A percentile compares a stretch with the other conserved stretches of the same genome.
Evolutionary conservation across 2,888 invertebrate genomes (phyloP).

Genomic region (Lypha dubia): DNA sequence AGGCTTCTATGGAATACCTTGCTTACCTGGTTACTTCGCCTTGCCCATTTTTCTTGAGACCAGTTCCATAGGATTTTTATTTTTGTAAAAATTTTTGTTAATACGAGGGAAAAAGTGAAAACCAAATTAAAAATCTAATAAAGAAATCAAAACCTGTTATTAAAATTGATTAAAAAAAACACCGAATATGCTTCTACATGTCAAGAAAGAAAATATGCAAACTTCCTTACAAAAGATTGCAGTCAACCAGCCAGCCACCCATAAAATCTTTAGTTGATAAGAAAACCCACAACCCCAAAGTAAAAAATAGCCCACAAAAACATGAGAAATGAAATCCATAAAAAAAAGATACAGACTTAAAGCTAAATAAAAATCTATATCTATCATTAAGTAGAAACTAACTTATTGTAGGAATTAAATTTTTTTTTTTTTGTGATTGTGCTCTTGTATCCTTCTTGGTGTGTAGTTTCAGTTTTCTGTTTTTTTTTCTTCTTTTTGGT

Average conservation of each 20-base stretch:
- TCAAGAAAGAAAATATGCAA: background rate
- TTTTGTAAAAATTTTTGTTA: no score
- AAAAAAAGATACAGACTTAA: constrained; percentile 20
- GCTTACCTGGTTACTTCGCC: no score
- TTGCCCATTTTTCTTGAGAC: no score
- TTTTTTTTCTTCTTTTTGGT: constrained; percentile 17
- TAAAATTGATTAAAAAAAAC: background rate
- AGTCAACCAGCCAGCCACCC: background rate
- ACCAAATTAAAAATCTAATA: background rate
- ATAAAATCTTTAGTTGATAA: background rate
- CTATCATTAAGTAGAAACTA: constrained; percentile 45
- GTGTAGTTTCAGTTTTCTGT: no score
- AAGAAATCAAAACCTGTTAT: background rate
- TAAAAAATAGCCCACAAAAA: constrained; percentile 31
- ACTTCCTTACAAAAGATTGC: background rate
- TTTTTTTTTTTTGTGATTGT: background rate
- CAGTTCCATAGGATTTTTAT: no score
- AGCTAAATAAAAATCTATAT: constrained; percentile 46
- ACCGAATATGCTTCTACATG: background rate
- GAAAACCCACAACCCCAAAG: constrained; percentile 3
- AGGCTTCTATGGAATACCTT: no score
- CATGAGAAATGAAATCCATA: constrained; percentile 3
- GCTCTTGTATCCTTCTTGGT: background rate
- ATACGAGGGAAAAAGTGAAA: no score
- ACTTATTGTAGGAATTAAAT: constrained; percentile 27